phyloP scores from a whole-genome alignment of 2,888 invertebrate species.

The Melangyna quadrimaculata region DNA sequence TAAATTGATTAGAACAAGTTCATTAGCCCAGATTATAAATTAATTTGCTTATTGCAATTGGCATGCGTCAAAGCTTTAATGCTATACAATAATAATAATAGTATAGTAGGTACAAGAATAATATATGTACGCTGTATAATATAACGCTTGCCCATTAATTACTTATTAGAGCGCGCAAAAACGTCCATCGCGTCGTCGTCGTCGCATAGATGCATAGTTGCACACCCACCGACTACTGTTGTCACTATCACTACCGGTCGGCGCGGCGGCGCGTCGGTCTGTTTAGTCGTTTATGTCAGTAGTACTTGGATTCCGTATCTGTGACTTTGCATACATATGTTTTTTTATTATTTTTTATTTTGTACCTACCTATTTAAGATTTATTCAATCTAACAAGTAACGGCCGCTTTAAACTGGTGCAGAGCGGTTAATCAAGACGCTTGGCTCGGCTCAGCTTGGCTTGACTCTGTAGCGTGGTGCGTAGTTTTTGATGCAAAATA shows the following conservation, averaged over 20 bases:
- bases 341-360: neutral
- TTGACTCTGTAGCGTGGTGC: slow-evolving; percentile 28
- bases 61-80: slow-evolving; percentile 26
- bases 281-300: neutral
- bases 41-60: slow-evolving; percentile 41
- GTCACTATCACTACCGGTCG: slow-evolving; percentile 9
- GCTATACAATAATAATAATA: neutral
- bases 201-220: neutral
- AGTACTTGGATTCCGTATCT: slow-evolving; percentile 22
- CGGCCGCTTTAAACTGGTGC: slow-evolving; percentile 35
- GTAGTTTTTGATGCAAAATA: slow-evolving; percentile 37
- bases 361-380: slow-evolving; percentile 19
- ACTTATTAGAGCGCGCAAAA: slow-evolving; percentile 33
- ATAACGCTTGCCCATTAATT: slow-evolving; percentile 33
- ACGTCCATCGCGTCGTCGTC: neutral
- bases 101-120: too few species aligned
- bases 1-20: slow-evolving; percentile 64
- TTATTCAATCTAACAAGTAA: slow-evolving; percentile 32
- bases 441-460: too few species aligned
- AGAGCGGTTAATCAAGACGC: slow-evolving; percentile 38
- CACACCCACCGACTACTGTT: slow-evolving; percentile 15
- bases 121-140: slow-evolving; percentile 7
- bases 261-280: neutral
- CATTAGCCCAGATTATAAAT: slow-evolving; percentile 61
- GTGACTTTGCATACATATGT: slow-evolving; percentile 31